Conservation (phyloP, 2,797 vertebrate genomes). For the Tadarida brasiliensis region DNA sequence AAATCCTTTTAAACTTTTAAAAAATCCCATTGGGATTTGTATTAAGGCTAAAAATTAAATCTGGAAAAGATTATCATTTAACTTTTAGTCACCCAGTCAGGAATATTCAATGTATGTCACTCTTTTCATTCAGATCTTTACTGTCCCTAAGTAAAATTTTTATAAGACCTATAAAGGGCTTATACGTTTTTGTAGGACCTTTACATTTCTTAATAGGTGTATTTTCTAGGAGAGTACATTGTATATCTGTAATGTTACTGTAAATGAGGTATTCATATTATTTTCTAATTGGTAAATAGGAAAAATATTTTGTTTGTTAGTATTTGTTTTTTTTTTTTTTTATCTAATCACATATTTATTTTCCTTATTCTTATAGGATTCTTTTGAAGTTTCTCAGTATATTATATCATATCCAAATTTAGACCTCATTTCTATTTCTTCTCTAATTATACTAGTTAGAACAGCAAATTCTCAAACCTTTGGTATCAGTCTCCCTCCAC, state of each 20-base stretch:
- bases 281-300: constrained; percentile 32
- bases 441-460: constrained; percentile 2
- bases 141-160: neutral
- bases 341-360: neutral
- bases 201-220: neutral
- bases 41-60: constrained; percentile 52
- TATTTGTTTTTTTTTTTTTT: neutral
- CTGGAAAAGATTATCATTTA: constrained; percentile 47
- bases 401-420: constrained; percentile 48
- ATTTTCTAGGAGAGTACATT: neutral
- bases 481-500: neutral
- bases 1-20: constrained; percentile 12
- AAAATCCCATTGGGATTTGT: constrained; percentile 20
- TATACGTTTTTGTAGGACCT: neutral
- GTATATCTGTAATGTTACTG: neutral
- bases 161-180: constrained; percentile 17
- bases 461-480: constrained; percentile 24
- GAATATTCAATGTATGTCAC: neutral
- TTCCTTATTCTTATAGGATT: neutral
- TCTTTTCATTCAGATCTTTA: constrained; percentile 2
- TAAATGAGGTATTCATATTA: constrained; percentile 8
- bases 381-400: constrained; percentile 4
- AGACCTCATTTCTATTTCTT: constrained; percentile 50
- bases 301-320: constrained; percentile 29
- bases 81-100: constrained; percentile 19